A percentile compares a stretch with the other conserved stretches of the same genome.
Conservation (phyloP, 2,113 vertebrate species). For the Bos indicus region DNA sequence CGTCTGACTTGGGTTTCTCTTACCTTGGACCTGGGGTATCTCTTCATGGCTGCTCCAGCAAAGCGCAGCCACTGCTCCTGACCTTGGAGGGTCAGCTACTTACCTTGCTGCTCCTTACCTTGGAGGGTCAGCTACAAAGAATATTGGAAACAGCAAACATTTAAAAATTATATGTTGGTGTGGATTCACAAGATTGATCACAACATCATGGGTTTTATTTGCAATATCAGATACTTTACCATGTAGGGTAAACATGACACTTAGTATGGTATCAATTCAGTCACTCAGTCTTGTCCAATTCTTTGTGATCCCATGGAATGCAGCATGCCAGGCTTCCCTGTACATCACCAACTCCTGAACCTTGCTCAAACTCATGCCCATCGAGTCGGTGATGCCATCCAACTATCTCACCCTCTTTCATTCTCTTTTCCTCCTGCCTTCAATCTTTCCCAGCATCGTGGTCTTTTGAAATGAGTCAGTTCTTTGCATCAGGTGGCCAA, state of each 20-base stretch:
- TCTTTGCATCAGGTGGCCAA: neutral
- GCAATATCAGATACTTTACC: neutral
- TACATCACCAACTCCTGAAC: neutral
- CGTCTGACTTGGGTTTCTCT: too few species aligned
- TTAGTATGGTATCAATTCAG: neutral
- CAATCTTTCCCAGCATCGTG: neutral
- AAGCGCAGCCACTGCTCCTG: too few species aligned
- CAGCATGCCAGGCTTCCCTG: neutral
- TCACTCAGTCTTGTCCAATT: neutral
- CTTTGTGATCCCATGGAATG: neutral
- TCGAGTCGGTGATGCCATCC: neutral
- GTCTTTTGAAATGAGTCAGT: neutral
- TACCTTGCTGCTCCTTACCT: too few species aligned
- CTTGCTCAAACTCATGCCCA: neutral
- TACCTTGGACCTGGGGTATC: too few species aligned
- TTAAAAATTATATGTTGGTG: neutral
- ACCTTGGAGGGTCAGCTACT: too few species aligned
- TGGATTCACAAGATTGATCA: neutral
- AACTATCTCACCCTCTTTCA: neutral
- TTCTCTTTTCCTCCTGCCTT: neutral
- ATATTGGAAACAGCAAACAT: neutral
- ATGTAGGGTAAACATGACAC: neutral
- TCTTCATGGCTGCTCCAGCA: too few species aligned
- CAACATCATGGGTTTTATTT: neutral
- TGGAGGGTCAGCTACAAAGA: neutral